phyloP scores from a whole-genome alignment of 2,888 invertebrate species.

The Melanotus villosus region DNA sequence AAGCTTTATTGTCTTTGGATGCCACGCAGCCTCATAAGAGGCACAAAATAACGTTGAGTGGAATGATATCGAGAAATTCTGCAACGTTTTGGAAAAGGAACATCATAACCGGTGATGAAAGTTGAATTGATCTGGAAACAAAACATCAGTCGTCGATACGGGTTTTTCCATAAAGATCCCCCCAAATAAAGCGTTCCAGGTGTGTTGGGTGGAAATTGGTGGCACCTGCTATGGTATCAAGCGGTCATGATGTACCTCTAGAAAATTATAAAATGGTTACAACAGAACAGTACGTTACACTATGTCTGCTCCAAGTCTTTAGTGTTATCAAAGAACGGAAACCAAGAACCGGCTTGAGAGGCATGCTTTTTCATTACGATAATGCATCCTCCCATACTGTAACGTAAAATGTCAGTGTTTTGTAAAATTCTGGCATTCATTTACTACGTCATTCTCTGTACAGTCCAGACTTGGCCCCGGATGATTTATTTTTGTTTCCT shows the following conservation, averaged over 20 bases:
- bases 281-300: not conserved
- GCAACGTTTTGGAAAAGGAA: not conserved
- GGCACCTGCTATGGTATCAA: not conserved
- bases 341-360: conserved; percentile 2
- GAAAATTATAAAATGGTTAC: not conserved
- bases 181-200: not conserved
- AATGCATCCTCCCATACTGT: conserved; percentile 1
- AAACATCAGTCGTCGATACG: not conserved
- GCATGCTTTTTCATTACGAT: not conserved
- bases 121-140: not conserved
- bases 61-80: not conserved
- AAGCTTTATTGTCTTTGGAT: not conserved
- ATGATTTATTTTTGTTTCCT: not conserved
- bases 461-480: not conserved
- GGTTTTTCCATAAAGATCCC: not conserved
- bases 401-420: not conserved
- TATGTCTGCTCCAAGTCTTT: not conserved
- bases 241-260: not conserved
- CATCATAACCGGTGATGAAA: not conserved
- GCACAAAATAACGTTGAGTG: not conserved
- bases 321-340: not conserved
- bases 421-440: not conserved
- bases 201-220: not conserved
- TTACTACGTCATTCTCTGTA: not conserved
- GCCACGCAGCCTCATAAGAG: not conserved